A percentile compares a stretch with the other conserved stretches of the same genome.
Conservation (phyloP, 2,888 invertebrate genomes). For the Andrena dorsata region DNA sequence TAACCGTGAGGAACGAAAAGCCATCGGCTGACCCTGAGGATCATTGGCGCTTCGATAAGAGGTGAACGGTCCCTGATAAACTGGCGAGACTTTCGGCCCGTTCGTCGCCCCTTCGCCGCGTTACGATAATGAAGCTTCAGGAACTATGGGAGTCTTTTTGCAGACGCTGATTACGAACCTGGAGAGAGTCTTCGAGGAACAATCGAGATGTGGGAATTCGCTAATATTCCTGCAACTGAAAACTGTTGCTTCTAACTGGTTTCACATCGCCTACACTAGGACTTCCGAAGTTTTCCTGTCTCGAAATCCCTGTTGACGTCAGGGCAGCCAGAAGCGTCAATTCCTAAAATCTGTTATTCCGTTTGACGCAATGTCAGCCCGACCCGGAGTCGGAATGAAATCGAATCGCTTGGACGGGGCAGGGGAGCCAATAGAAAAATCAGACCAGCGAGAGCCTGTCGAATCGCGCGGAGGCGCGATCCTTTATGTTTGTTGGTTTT, state of each 20-base stretch:
- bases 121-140: slow-evolving; percentile 55
- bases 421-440: slow-evolving; percentile 26
- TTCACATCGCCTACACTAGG: no score
- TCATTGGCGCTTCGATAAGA: slow-evolving; percentile 80
- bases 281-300: no score
- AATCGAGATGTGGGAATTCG: no score
- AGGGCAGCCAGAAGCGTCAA: no score
- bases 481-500: slow-evolving; percentile 70
- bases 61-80: slow-evolving; percentile 72
- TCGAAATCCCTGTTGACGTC: no score
- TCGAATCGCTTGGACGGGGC: slow-evolving; percentile 3
- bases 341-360: no score
- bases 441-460: slow-evolving; percentile 33
- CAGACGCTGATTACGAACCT: neutral
- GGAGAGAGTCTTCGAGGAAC: no score
- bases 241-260: no score
- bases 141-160: slow-evolving; percentile 1
- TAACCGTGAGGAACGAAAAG: slow-evolving; percentile 82
- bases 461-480: slow-evolving; percentile 59
- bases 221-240: no score
- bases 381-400: slow-evolving; percentile 8
- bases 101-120: slow-evolving; percentile 50
- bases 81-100: slow-evolving; percentile 32
- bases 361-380: no score
- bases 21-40: slow-evolving; percentile 78